Conservation (phyloP, 2,888 invertebrate genomes). For the Hetaerina titia region DNA sequence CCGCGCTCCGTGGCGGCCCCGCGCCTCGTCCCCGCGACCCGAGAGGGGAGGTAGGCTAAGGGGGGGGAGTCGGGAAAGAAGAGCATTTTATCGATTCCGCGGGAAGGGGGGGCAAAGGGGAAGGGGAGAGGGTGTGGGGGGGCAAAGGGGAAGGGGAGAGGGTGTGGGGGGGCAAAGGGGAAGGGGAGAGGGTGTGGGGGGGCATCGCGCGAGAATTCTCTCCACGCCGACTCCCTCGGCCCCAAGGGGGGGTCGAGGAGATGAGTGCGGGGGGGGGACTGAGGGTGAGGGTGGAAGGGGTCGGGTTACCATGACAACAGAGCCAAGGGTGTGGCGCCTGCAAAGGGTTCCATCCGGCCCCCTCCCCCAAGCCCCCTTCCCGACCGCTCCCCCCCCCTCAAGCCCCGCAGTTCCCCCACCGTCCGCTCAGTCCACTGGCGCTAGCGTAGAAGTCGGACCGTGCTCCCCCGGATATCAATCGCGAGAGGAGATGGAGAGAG, state of each 20-base stretch:
- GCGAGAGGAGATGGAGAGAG: not conserved
- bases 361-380: constrained; percentile 32
- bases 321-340: constrained; percentile 68
- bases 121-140: constrained; percentile 76
- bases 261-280: constrained; percentile 73
- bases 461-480: constrained; percentile 52
- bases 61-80: not conserved
- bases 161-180: constrained; percentile 71
- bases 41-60: constrained; percentile 72
- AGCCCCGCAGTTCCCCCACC: constrained; percentile 69
- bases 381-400: constrained; percentile 33
- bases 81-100: constrained; percentile 71
- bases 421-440: constrained; percentile 71
- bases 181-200: constrained; percentile 74
- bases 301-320: constrained; percentile 69
- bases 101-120: constrained; percentile 72
- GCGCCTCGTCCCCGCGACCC: constrained; percentile 80
- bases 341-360: constrained; percentile 64
- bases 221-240: not conserved
- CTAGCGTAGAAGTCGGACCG: constrained; percentile 59
- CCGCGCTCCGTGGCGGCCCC: constrained; percentile 76
- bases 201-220: not conserved
- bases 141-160: too few relatives aligned
- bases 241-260: not conserved
- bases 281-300: constrained; percentile 75